These are phyloP conservation scores for Jacana jacana DNA, from an alignment of 2,113 vertebrate species.

Conservation along the genomic window DNA sequence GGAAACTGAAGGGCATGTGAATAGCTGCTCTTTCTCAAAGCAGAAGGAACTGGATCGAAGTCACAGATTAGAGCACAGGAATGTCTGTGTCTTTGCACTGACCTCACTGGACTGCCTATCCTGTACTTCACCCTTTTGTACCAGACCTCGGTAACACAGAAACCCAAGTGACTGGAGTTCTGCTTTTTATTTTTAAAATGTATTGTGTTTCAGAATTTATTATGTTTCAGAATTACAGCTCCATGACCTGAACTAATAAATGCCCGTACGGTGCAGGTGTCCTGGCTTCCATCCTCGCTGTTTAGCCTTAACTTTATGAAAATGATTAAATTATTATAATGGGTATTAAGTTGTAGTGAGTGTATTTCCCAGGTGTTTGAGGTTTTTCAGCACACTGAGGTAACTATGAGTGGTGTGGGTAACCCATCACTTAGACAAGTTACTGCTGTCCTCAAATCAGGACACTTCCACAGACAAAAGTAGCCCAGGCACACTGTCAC, in stretches of 20 bases:
- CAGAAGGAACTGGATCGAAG: not conserved
- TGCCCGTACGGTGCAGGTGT: not conserved
- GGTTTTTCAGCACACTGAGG: not conserved
- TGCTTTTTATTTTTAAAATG: not conserved
- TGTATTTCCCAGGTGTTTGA: not conserved
- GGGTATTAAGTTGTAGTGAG: not conserved
- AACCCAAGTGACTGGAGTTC: not conserved
- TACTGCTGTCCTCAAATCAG: not conserved
- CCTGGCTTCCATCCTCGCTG: not conserved
- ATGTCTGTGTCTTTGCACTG: not conserved
- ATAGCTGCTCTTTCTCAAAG: not conserved
- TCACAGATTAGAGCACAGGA: not conserved
- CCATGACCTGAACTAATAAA: not conserved
- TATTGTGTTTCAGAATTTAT: not conserved
- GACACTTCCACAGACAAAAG: not conserved
- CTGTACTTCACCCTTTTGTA: not conserved
- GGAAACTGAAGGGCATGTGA: not conserved
- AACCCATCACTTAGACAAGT: not conserved
- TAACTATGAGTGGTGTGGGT: not conserved
- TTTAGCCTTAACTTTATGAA: not conserved
- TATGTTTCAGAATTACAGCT: not conserved
- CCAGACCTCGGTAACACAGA: not conserved
- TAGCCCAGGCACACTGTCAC: too few relatives aligned
- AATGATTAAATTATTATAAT: not conserved
- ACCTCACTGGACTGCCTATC: not conserved